Evolutionary conservation across 2,888 invertebrate species (phyloP), one percentile per base, ranked within the genome.

Genomic region (Amblyjoppa proteus): DNA sequence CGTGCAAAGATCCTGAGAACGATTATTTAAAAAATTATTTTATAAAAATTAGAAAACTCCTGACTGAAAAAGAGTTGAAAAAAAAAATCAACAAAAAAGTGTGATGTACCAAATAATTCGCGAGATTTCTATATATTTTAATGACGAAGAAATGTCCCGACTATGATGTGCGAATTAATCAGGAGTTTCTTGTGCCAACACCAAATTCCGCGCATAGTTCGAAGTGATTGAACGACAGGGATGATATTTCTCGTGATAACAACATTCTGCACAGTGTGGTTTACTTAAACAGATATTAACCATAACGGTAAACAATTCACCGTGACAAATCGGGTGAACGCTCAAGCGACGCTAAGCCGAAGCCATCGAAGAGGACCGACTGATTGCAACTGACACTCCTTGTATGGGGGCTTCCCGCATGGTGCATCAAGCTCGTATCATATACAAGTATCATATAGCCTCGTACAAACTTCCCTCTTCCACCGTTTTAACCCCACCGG

Each of bases 351-450:
- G 68, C 83, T 89, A 87, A 89, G 83, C 84, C 82, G 84, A 89
- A 89, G 90, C 87, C 88, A 85, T 73, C 41, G 85, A 80, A 83
- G 74, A 83, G 88, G 87, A 89, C 87, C 86, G 58, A 74, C 73
- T 86, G 85, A 85, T 88, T 87, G 90, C 84, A 87, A 88, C 86
- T 87, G 89, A 89, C 89, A 87, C 88, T 78, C 83, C 81, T 28
- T 58, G 64, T 77, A 64, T 51, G 56, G 83, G 45, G 87, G 87
- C 88, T 90, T 89, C 86, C 66, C 61, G 56, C 49, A 51, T 74
- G 64, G 73, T 25, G 58, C 28, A 73, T 31, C 70, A 76, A 66
- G 73, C 78, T 76, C 64, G 41, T 74, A 64, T 78, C 83, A 71
- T 86, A 71, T 81, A 58, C 75, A 49, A 53, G 80, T 74, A 81